These are phyloP conservation scores for Agapostemon virescens DNA, from an alignment of 2,888 invertebrate genomes.

Conservation along the genomic window DNA sequence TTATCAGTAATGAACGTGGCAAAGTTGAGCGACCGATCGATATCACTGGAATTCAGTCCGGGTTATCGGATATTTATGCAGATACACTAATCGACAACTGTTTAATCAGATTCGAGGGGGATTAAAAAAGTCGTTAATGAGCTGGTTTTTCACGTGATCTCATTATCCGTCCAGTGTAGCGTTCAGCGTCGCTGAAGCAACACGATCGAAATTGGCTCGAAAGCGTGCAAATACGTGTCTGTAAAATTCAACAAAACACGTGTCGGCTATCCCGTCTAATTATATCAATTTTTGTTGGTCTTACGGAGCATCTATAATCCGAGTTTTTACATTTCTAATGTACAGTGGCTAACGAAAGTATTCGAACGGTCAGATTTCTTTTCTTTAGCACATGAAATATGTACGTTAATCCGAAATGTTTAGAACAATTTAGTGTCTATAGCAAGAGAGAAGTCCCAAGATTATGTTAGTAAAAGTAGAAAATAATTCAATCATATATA, in stretches of 20 bases:
- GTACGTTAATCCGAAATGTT: too few relatives aligned
- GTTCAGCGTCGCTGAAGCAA: not conserved
- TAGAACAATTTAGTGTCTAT: too few relatives aligned
- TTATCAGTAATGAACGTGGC: slow-evolving; percentile 16
- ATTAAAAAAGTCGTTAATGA: slow-evolving; percentile 12
- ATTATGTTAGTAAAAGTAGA: too few relatives aligned
- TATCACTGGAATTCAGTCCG: not conserved
- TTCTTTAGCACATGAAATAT: too few relatives aligned
- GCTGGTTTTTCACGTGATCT: not conserved
- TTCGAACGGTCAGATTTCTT: too few relatives aligned
- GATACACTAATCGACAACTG: slow-evolving; percentile 1
- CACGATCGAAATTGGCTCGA: not conserved
- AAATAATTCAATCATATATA: too few relatives aligned
- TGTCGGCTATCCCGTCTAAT: not conserved
- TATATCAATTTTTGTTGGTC: not conserved
- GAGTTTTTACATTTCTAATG: too few relatives aligned
- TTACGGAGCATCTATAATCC: too few relatives aligned
- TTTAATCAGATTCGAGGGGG: not conserved
- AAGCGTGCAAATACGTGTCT: not conserved
- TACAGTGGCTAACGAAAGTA: too few relatives aligned
- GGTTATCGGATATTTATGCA: not conserved
- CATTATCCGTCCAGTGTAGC: not conserved
- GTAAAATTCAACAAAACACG: too few relatives aligned
- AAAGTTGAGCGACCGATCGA: slow-evolving; percentile 8
- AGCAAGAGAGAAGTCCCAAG: too few relatives aligned